These are phyloP conservation scores for Eugnorisma glareosa DNA, from an alignment of 2,888 invertebrate species.

Conservation along the genomic window DNA sequence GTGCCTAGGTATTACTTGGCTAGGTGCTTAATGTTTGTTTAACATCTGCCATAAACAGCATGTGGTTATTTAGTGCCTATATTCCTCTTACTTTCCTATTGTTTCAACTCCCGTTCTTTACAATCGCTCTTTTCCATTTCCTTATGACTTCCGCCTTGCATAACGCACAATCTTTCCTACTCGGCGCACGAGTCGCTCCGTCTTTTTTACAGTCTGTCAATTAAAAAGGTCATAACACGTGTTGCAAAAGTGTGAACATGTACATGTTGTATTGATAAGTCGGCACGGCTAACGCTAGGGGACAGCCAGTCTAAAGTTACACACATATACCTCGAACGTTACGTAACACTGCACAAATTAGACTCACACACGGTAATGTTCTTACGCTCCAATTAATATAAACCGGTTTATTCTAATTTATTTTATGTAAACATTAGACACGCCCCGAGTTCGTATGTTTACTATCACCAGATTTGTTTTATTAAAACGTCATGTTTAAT, in stretches of 20 bases:
- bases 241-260: conserved; percentile 71
- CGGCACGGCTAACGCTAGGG: conserved; percentile 57
- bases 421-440: conserved; percentile 77
- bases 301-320: conserved; percentile 68
- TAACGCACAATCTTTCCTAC: conserved; percentile 60
- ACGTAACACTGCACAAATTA: conserved; percentile 67
- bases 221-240: conserved; percentile 67
- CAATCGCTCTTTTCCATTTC: conserved; percentile 61
- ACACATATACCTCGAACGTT: conserved; percentile 53
- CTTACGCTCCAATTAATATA: conserved; percentile 85
- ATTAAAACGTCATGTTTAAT: conserved; percentile 70
- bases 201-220: conserved; percentile 66
- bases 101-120: conserved; percentile 55
- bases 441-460: conserved; percentile 65
- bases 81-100: conserved; percentile 61
- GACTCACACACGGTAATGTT: conserved; percentile 79
- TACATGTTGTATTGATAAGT: conserved; percentile 64
- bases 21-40: conserved; percentile 38
- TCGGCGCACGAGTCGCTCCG: conserved; percentile 54
- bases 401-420: conserved; percentile 80
- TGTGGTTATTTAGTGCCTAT: conserved; percentile 21
- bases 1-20: conserved; percentile 1
- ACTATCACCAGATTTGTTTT: conserved; percentile 67
- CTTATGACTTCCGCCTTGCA: conserved; percentile 67
- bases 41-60: conserved; percentile 35